phyloP scores from a whole-genome alignment of 2,888 invertebrate genomes.

The Parnassius mnemosyne region DNA sequence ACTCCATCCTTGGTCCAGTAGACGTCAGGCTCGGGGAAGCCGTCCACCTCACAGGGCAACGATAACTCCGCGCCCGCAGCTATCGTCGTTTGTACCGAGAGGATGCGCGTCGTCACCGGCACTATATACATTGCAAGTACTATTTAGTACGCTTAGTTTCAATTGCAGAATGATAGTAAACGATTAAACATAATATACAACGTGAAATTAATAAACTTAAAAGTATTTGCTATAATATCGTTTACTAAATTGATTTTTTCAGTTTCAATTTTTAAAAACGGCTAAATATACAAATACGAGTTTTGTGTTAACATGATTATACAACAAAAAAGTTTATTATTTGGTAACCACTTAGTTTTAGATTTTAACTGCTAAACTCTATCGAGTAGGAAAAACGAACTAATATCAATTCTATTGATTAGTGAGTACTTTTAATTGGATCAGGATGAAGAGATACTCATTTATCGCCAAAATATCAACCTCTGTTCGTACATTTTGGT shows the following conservation, averaged over 20 bases:
- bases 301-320: too few species aligned
- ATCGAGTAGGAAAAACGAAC: too few species aligned
- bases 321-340: too few species aligned
- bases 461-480: too few species aligned
- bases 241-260: neutral
- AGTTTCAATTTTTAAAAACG: too few species aligned
- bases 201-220: neutral
- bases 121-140: constrained; percentile 58
- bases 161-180: neutral
- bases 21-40: constrained; percentile 88
- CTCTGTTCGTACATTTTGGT: too few species aligned
- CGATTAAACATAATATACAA: neutral
- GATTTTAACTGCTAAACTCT: too few species aligned
- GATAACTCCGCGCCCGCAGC: constrained; percentile 84
- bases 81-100: constrained; percentile 75
- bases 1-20: constrained; percentile 90
- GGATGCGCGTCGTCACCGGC: constrained; percentile 84
- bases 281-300: too few species aligned
- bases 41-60: constrained; percentile 88
- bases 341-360: too few species aligned
- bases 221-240: neutral
- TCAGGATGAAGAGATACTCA: too few species aligned
- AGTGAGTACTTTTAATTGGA: too few species aligned
- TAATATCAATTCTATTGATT: too few species aligned
- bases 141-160: neutral